A percentile compares a stretch with the other conserved stretches of the same genome.
These are phyloP conservation scores for Agrochola circellaris DNA, from an alignment of 2,888 invertebrate genomes.

Conservation along the genomic window DNA sequence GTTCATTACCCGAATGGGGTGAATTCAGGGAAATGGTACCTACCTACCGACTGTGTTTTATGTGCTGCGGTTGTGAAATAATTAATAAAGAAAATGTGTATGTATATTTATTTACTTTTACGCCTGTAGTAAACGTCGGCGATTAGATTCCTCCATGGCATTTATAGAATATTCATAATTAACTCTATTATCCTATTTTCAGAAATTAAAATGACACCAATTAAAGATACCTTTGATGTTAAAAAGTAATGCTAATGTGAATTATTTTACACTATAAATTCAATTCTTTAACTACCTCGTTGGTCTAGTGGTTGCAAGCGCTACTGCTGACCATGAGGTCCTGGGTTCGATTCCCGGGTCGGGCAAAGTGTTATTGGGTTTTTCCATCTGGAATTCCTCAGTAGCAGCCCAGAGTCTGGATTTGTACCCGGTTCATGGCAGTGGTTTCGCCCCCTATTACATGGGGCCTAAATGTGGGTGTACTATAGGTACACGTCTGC, in stretches of 20 bases:
- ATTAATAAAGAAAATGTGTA: not conserved
- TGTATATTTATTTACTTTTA: not conserved
- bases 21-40: not conserved
- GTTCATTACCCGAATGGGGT: constrained; percentile 20
- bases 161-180: constrained; percentile 2
- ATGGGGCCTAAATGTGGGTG: too few relatives aligned
- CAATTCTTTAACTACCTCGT: not conserved
- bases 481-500: too few relatives aligned
- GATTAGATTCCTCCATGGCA: not conserved
- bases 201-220: not conserved
- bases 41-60: not conserved
- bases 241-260: not conserved
- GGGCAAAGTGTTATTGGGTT: too few relatives aligned
- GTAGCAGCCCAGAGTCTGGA: too few relatives aligned
- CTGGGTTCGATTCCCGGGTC: too few relatives aligned
- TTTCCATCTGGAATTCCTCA: too few relatives aligned
- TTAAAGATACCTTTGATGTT: not conserved
- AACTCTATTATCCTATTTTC: not conserved
- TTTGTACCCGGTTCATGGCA: too few relatives aligned
- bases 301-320: too few relatives aligned
- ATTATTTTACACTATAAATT: not conserved
- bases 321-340: too few relatives aligned
- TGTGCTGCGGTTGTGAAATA: not conserved
- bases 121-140: not conserved
- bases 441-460: too few relatives aligned